Base-by-base conservation (phyloP, 2,797 vertebrate genomes). In the Masticophis lateralis region DNA sequence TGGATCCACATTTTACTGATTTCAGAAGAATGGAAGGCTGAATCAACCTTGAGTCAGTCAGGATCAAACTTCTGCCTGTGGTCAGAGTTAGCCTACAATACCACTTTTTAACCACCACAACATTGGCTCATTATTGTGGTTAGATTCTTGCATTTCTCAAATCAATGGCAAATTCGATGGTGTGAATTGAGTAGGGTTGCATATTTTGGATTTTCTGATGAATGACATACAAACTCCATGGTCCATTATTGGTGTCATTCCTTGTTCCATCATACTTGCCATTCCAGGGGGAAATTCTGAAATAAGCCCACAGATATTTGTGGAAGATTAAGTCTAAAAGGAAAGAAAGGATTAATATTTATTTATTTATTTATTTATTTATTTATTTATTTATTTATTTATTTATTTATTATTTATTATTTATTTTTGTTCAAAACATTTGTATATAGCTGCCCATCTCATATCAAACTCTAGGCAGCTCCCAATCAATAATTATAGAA, bases 211-310 rank as follows among this genome's bases (percentile, higher is more conserved):
- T 91, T 88, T 91, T 79, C 7, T 87, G 69, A 27, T 74, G 27
- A 93, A 87, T 32, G 37, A 32, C 89, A 83, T 22, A 51, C 61
- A 88, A 79, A 53, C 79, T 88, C 55, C 63, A 88, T 91, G 60
- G 74, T 91, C 60, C 5, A 55, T 28, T 86, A 79, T 79, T 53
- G 60, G 61, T 89, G 86, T 53, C 43, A 87, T 57, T 91, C 56
- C 90, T 93, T 88, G 86, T 86, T 93, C 18, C 28, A 88, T 88
- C 60, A 88, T 88, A 43, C n/a, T 93, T 79, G 37, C 60, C 27
- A 22, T 51, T 55, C 56, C 57, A 43, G 12, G 25, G 53, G 27
- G 37, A 89, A 66, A 87, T 79, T 86, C 87, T 43, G 79, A 93
- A 87, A 60, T 60, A 59, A 51, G 47, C 57, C 47, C 28, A 61